Conservation (phyloP, 2,888 invertebrate species). For the Tromatobia lineatoria region DNA sequence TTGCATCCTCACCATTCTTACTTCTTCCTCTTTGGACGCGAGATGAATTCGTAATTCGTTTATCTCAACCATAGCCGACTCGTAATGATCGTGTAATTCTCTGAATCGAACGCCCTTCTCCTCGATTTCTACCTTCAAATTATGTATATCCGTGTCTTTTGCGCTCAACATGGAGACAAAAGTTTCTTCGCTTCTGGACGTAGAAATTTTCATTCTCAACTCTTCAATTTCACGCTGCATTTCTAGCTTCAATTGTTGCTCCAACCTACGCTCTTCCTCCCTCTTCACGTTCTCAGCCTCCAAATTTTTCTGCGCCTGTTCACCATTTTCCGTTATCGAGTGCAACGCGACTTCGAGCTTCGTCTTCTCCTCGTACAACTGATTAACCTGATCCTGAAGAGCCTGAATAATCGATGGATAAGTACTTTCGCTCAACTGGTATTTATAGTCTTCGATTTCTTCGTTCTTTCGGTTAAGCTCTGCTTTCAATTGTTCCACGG, state of each 20-base stretch:
- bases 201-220: not conserved
- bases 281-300: not conserved
- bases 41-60: conserved; percentile 88
- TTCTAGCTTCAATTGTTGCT: too few relatives aligned
- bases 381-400: conserved; percentile 79
- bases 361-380: conserved; percentile 70
- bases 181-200: not conserved
- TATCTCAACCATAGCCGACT: conserved; percentile 87
- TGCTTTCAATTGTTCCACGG: conserved; percentile 56
- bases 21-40: conserved; percentile 91
- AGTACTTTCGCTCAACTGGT: conserved; percentile 87
- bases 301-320: not conserved
- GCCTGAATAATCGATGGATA: conserved; percentile 83
- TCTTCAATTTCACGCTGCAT: conserved; percentile 17
- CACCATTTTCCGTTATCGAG: conserved; percentile 4
- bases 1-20: conserved; percentile 90
- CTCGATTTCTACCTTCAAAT: conserved; percentile 89
- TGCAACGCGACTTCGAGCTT: conserved; percentile 66
- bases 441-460: conserved; percentile 90
- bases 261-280: conserved; percentile 9
- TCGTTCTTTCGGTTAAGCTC: conserved; percentile 88
- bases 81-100: conserved; percentile 87
- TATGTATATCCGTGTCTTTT: conserved; percentile 88
- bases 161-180: not conserved
- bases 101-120: conserved; percentile 85